These are phyloP conservation scores for Herpailurus yagouaroundi DNA, from an alignment of 2,113 vertebrate genomes.

Conservation along the genomic window DNA sequence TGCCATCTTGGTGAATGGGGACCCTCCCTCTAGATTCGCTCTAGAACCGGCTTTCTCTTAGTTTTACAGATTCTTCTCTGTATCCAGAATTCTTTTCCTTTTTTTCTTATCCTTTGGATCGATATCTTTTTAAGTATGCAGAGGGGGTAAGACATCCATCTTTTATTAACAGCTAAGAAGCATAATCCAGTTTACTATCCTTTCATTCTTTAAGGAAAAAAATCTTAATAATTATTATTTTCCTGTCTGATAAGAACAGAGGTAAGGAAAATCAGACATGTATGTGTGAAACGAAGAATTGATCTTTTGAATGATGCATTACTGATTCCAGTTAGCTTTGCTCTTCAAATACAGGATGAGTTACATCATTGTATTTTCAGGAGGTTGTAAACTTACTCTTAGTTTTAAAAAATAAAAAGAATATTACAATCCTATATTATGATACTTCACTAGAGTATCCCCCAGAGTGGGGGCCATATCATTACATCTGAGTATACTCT, in stretches of 20 bases:
- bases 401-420: not conserved
- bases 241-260: not conserved
- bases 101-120: not conserved
- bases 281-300: not conserved
- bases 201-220: conserved; percentile 34
- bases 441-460: not conserved
- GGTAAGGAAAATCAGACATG: not conserved
- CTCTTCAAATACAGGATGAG: not conserved
- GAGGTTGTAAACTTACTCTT: not conserved
- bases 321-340: conserved; percentile 13
- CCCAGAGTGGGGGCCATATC: not conserved
- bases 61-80: not conserved
- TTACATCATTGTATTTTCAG: conserved; percentile 24
- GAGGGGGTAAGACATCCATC: not conserved
- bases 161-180: not conserved
- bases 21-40: not conserved
- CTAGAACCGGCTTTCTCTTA: not conserved
- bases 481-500: not conserved
- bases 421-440: not conserved
- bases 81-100: not conserved
- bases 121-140: not conserved
- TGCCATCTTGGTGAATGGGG: not conserved
- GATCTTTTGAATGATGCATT: not conserved
- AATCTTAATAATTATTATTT: not conserved
- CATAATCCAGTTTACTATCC: not conserved